phyloP scores from a whole-genome alignment of 2,888 invertebrate genomes.

The Drosophila merina region DNA sequence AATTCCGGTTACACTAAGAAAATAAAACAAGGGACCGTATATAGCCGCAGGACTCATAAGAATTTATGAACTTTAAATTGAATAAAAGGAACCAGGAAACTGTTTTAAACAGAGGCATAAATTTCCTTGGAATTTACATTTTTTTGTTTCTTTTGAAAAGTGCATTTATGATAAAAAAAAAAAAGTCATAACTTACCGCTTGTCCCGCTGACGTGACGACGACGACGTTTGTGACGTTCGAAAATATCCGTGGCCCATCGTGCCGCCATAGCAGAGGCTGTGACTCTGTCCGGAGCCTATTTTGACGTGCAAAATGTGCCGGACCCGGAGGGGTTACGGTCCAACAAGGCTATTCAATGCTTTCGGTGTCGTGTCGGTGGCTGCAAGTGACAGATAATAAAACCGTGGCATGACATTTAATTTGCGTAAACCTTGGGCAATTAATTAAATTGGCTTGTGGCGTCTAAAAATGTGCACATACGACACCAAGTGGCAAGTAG shows the following conservation, averaged over 20 bases:
- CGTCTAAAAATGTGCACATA: constrained; percentile 11
- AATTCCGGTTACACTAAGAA: constrained; percentile 23
- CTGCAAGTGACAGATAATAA: constrained; percentile 59
- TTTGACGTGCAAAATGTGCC: constrained; percentile 83
- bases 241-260: constrained; percentile 84
- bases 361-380: constrained; percentile 2
- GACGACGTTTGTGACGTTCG: constrained; percentile 84
- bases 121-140: no score
- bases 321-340: constrained; percentile 48
- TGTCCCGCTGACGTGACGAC: constrained; percentile 84
- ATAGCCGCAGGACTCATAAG: neutral
- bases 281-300: constrained; percentile 86
- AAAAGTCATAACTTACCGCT: constrained; percentile 84
- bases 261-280: constrained; percentile 85
- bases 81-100: neutral
- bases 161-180: constrained; percentile 2
- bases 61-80: constrained; percentile 2
- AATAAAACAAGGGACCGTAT: constrained; percentile 5
- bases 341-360: constrained; percentile 7
- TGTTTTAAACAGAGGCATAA: no score
- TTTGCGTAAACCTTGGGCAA: constrained; percentile 50
- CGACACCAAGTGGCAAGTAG: constrained; percentile 12
- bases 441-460: constrained; percentile 42
- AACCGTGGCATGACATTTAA: constrained; percentile 36
- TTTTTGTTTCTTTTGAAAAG: neutral